Percentiles rank a stretch among this genome's conserved stretches.
Conservation (phyloP, 2,113 vertebrate species). For the Rutilus rutilus region DNA sequence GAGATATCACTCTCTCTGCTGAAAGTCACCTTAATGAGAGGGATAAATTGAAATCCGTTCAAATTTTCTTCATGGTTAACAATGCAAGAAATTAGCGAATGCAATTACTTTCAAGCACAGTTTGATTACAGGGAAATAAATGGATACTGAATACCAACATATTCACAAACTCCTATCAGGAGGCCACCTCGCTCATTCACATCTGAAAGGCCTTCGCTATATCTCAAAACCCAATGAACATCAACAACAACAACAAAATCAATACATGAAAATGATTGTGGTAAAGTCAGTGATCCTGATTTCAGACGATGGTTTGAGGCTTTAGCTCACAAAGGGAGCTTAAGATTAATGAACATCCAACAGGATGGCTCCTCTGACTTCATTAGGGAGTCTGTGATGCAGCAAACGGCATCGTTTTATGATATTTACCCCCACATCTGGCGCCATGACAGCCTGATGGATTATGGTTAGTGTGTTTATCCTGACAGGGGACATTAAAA, state of each 20-base stretch:
- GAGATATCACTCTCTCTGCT: conserved; percentile 6
- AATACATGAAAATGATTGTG: neutral
- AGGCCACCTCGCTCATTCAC: neutral
- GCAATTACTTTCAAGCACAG: conserved; percentile 30
- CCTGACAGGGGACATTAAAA: conserved; percentile 35
- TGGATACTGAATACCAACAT: conserved; percentile 16
- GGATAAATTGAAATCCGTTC: conserved; percentile 29
- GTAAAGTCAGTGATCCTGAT: neutral
- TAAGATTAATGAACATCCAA: conserved; percentile 41
- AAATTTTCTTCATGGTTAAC: conserved; percentile 44
- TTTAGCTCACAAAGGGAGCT: conserved; percentile 22
- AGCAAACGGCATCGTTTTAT: conserved; percentile 41
- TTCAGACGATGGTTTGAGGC: conserved; percentile 6
- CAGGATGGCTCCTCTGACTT: conserved; percentile 13
- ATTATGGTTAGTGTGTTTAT: conserved; percentile 34
- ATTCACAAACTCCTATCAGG: neutral
- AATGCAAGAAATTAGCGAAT: conserved; percentile 40
- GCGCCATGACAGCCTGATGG: conserved; percentile 43
- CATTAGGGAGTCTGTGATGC: conserved; percentile 38
- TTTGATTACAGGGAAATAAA: conserved; percentile 38
- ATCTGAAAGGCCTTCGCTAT: neutral
- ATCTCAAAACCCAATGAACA: conserved; percentile 7
- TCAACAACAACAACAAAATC: neutral
- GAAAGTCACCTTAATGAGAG: conserved; percentile 35
- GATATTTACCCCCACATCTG: conserved; percentile 57